Percentiles rank a stretch among this genome's conserved stretches.
Evolutionary conservation across 2,797 vertebrate genomes (phyloP).

Genomic region (Prionace glauca): DNA sequence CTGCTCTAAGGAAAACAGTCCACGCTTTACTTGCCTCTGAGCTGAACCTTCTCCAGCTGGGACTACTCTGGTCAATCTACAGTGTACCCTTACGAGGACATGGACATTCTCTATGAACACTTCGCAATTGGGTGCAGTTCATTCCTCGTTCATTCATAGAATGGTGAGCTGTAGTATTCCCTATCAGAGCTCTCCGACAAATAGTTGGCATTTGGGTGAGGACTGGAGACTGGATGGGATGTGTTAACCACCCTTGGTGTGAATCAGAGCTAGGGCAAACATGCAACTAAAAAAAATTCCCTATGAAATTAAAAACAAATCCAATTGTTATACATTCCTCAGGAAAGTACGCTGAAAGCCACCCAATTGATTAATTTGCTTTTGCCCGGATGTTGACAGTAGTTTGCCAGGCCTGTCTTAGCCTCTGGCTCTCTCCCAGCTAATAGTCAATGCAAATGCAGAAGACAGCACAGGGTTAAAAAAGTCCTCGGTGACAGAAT

Average conservation of each 20-base stretch:
- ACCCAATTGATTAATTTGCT: neutral
- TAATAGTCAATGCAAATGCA: neutral
- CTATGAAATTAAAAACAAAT: neutral
- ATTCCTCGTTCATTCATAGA: neutral
- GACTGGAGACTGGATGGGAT: neutral
- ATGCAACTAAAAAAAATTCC: neutral
- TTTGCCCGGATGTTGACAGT: neutral
- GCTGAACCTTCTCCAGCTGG: neutral
- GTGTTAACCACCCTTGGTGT: neutral
- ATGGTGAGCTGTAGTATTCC: neutral
- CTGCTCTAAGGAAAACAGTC: neutral
- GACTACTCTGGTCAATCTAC: neutral
- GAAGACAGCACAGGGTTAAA: slow-evolving; percentile 9
- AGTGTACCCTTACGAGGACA: neutral
- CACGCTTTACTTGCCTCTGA: neutral
- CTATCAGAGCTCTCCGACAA: neutral
- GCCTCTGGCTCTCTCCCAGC: neutral
- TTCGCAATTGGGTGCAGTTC: neutral
- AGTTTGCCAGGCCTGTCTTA: neutral
- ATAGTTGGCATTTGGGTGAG: neutral
- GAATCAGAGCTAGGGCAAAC: neutral
- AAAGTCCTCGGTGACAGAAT: neutral
- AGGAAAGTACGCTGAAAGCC: neutral
- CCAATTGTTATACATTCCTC: neutral
- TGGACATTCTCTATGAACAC: neutral